These are phyloP conservation scores for Drosophila histrio DNA, from an alignment of 2,888 invertebrate genomes.

Conservation along the genomic window DNA sequence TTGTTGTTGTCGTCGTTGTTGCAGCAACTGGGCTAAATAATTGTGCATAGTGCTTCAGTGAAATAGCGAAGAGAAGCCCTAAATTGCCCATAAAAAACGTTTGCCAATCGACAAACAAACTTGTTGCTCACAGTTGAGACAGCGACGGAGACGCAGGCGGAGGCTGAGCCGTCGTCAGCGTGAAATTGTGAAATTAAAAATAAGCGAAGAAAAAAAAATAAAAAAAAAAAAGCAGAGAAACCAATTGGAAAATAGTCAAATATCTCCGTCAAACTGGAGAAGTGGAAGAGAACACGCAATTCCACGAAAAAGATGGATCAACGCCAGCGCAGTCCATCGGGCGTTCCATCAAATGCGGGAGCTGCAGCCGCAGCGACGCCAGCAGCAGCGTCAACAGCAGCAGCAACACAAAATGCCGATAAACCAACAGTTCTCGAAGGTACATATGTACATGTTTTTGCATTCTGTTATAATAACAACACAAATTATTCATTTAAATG, in stretches of 20 bases:
- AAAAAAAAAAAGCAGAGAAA: not conserved
- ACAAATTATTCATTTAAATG: not conserved
- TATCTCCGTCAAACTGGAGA: constrained; percentile 77
- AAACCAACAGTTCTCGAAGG: constrained; percentile 82
- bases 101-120: constrained; percentile 21
- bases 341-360: constrained; percentile 23
- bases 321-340: constrained; percentile 55
- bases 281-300: constrained; percentile 83
- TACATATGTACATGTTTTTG: constrained; percentile 41
- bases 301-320: constrained; percentile 81
- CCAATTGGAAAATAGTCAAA: constrained; percentile 5
- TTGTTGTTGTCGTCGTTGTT: constrained; percentile 4
- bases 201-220: not conserved
- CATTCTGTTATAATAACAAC: constrained; percentile 1
- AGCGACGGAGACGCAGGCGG: not conserved
- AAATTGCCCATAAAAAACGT: constrained; percentile 17
- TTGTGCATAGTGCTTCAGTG: constrained; percentile 15
- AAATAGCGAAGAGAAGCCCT: constrained; percentile 46
- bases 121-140: constrained; percentile 38
- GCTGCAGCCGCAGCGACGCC: constrained; percentile 10
- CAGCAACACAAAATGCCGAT: constrained; percentile 59
- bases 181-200: constrained; percentile 28
- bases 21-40: not conserved
- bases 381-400: constrained; percentile 12
- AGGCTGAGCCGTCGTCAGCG: constrained; percentile 11